phyloP scores from a whole-genome alignment of 1,140 invertebrate species.

The Papilio glaucus region DNA sequence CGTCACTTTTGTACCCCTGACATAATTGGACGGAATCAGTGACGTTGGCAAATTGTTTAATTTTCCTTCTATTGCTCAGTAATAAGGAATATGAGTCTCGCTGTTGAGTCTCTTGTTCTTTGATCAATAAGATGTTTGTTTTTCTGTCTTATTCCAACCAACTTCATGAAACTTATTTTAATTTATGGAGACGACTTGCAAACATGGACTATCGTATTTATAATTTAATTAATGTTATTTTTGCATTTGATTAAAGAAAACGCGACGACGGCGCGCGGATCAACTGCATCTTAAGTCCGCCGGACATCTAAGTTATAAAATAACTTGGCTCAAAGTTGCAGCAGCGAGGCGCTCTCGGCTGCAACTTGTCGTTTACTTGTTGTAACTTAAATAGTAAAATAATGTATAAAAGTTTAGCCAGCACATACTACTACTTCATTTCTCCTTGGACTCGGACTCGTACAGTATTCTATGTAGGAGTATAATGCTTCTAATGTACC shows the following conservation, averaged over 20 bases:
- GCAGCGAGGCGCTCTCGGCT: neutral
- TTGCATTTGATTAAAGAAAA: slow-evolving; percentile 26
- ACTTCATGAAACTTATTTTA: neutral
- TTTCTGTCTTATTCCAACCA: neutral
- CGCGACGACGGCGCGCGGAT: neutral
- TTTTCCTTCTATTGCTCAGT: no score
- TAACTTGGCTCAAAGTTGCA: neutral
- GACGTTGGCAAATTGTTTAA: no score
- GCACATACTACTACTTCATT: no score
- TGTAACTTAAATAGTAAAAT: neutral
- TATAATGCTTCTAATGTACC: no score
- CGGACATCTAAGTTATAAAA: neutral
- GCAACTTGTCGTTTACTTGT: neutral
- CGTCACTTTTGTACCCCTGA: no score
- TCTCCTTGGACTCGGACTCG: no score
- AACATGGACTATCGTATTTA: neutral
- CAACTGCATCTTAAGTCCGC: neutral
- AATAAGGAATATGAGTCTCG: no score
- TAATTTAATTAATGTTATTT: slow-evolving; percentile 6
- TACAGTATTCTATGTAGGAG: no score
- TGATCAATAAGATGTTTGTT: no score
- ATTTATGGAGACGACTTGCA: neutral
- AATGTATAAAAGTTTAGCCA: neutral
- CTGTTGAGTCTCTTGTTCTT: no score
- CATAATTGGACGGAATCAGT: no score